Conservation (phyloP, 2,113 vertebrate genomes). For the Microtus ochrogaster region DNA sequence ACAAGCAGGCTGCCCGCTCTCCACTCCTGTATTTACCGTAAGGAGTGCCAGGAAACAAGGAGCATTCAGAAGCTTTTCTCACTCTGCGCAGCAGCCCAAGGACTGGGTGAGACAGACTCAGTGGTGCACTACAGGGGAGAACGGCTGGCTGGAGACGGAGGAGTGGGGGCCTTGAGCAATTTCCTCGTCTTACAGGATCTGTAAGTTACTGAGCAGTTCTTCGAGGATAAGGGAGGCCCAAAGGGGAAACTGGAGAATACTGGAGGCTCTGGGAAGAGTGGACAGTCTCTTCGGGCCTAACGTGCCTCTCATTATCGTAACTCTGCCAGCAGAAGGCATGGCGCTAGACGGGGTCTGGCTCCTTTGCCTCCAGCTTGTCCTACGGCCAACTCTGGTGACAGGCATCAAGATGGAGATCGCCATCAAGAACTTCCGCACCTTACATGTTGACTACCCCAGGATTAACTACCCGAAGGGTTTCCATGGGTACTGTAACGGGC, state of each 20-base stretch:
- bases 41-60: background rate
- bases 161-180: background rate
- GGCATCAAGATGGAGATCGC: background rate
- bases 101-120: background rate
- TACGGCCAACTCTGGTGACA: background rate
- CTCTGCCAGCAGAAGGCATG: slow-evolving; percentile 71
- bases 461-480: background rate
- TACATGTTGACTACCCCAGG: slow-evolving; percentile 62
- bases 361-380: slow-evolving; percentile 61
- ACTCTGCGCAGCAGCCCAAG: background rate
- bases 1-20: background rate
- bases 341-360: background rate
- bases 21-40: background rate
- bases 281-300: background rate
- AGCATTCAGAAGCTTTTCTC: background rate
- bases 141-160: background rate
- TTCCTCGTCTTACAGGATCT: background rate
- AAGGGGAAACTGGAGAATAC: background rate
- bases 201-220: background rate
- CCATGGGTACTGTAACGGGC: slow-evolving; percentile 71
- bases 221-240: background rate
- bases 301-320: background rate
- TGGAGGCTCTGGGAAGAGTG: background rate
- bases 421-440: slow-evolving; percentile 21
- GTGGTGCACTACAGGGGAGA: background rate